Conservation (phyloP, 1,140 invertebrate species). For the Pogonomyrmex californicus region DNA sequence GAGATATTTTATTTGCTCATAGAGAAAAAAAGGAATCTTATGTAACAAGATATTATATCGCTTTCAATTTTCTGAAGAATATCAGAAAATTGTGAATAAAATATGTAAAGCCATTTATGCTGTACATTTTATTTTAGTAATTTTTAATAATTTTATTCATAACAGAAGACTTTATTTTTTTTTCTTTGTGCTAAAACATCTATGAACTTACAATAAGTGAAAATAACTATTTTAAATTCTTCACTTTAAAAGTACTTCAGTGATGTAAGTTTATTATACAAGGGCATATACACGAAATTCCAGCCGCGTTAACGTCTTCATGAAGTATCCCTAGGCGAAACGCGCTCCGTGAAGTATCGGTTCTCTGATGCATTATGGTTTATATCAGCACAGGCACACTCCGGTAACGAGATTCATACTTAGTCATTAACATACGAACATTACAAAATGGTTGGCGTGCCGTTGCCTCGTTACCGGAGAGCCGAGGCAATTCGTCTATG, state of each 20-base stretch:
- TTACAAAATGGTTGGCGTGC: slow-evolving; percentile 51
- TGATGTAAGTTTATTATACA: not conserved
- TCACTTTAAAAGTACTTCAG: not conserved
- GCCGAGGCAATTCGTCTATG: slow-evolving; percentile 55
- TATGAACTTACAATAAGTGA: not conserved
- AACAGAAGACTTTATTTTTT: not conserved
- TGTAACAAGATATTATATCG: not conserved
- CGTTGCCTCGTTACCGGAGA: slow-evolving; percentile 62
- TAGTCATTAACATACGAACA: slow-evolving; percentile 65
- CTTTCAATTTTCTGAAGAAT: not conserved
- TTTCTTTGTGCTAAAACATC: not conserved
- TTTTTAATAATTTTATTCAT: not conserved
- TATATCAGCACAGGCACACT: slow-evolving; percentile 33
- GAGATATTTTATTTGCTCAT: not conserved
- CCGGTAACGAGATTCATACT: slow-evolving; percentile 63
- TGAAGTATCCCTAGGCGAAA: slow-evolving; percentile 41
- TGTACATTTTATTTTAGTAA: slow-evolving; percentile 1
- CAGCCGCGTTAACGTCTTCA: slow-evolving; percentile 56
- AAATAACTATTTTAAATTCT: not conserved
- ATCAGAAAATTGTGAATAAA: not conserved
- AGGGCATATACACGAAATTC: slow-evolving; percentile 36
- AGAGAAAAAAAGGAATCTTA: not conserved
- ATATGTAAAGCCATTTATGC: not conserved
- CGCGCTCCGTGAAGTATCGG: slow-evolving; percentile 21
- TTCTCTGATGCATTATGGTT: slow-evolving; percentile 55